Base-by-base conservation (phyloP, 2,797 vertebrate genomes). In the Micrastur ruficollis region DNA sequence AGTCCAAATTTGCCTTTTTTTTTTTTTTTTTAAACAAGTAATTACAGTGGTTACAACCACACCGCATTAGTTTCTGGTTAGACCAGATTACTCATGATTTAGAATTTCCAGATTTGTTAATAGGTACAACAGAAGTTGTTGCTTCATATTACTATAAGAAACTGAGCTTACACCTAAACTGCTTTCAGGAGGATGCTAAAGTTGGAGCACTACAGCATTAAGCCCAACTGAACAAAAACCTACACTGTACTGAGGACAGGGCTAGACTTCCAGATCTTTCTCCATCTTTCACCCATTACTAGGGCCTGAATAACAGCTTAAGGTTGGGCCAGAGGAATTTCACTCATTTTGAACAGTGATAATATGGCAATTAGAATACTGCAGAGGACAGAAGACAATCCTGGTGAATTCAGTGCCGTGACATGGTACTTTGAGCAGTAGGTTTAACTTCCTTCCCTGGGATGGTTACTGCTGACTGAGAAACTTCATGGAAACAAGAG, bases 1-100 rank as follows among this genome's bases (percentile, higher is more conserved):
- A 58, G 73, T 86, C 76, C 76, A 95, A 94, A 93, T 86, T 12
- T 70, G 81, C 75, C 42, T n/a, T n/a, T 36, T 36, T 36, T 44
- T 9, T 18, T 5, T 44, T 44, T 90, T 93, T 95, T 94, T 92
- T 8, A 63, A 94, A 80, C 62, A 71, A 79, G 65, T 75, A 94
- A 91, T 90, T 91, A 88, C 82, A 90, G 91, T 81, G 63, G 62
- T 80, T 93, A 91, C 38, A 84, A 84, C 86, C 95, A 83, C 89
- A 88, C 5, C 81, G 53, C 34, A 56, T 94, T 88, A 79, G 46
- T 62, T 91, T 81, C 91, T 96, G 87, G 81, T 94, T 88, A 91
- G 76, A 86, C 66, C 29, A 76, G 76, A 95, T 96, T 95, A 96
- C 55, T 96, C 85, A 86, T 78, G 73, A 95, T 94, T 90, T 93